phyloP scores from a whole-genome alignment of 2,888 invertebrate genomes.

The Limenitis camilla region DNA sequence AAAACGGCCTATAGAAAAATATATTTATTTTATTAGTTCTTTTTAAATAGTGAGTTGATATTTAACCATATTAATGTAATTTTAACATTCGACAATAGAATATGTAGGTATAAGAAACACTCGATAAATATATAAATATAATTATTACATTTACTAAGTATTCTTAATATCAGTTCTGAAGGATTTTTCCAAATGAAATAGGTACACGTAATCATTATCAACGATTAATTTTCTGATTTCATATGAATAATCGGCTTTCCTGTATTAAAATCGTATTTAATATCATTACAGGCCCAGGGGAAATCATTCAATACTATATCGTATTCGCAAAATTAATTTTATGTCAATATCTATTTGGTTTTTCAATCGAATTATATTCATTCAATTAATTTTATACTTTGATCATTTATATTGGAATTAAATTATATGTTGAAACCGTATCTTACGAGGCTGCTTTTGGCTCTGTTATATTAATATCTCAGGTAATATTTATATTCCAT shows the following conservation, averaged over 20 bases:
- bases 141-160: no score
- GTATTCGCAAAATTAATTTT: slow-evolving; percentile 36
- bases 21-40: no score
- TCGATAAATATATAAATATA: no score
- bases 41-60: no score
- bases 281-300: slow-evolving; percentile 42
- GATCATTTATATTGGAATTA: background rate
- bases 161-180: background rate
- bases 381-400: slow-evolving; percentile 3
- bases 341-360: slow-evolving; percentile 19
- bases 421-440: background rate
- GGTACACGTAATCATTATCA: slow-evolving; percentile 10
- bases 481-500: no score
- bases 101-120: no score
- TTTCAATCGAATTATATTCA: slow-evolving; percentile 10
- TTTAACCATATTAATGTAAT: no score
- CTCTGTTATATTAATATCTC: no score
- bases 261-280: slow-evolving; percentile 46
- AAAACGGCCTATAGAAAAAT: no score
- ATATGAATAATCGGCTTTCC: slow-evolving; percentile 27
- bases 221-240: slow-evolving; percentile 21
- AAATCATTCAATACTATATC: slow-evolving; percentile 49
- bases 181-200: slow-evolving; percentile 3
- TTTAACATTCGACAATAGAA: no score
- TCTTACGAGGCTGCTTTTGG: no score